Evolutionary conservation across 2,797 vertebrate genomes (phyloP), one percentile per base, ranked within the genome.

Genomic region (Helarctos malayanus): DNA sequence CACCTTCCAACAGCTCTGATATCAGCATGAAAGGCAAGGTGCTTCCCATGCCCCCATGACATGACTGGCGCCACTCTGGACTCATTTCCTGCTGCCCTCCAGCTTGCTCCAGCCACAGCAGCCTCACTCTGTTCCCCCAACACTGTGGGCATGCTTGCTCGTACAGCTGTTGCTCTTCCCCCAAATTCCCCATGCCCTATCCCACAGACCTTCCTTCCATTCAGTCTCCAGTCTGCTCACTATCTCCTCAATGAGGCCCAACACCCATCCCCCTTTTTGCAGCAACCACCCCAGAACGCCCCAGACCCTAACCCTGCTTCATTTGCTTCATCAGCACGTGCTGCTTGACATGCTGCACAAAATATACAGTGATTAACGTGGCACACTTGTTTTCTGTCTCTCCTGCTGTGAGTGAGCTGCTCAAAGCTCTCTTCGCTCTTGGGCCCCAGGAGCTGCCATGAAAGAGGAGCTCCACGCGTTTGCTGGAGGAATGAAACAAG

Each of bases 281-380:
- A 27, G 19, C 41, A 10, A 21, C 23, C 78, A 15, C n/a, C 52
- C 73, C 45, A 19, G 27, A 16, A 19, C 7, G 2, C 52, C 3
- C n/a, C 47, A 11, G 18, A 10, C 13, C 45, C 71, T 23, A 32
- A 9, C 18, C 2, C 61, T 2, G 8, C 41, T 35, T 29, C 47
- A 5, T 23, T 5, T 61, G 23, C 54, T 27, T 35, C 45, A 3
- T 13, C 35, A 16, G 35, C 65, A 25, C 3, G 1, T 63, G 7
- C 18, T 19, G 29, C 94, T 49, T 49, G 10, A 0, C 7, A 15
- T 2, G 19, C 82, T 14, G 32, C 12, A 13, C 56, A 12, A 6
- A 27, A n/a, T 1, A 16, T 0, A 2, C 11, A 10, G 54, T 19
- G 49, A 3, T 7, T 41, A 7, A 0, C 7, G 2, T 11, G 2